Conservation (phyloP, 2,888 invertebrate genomes). For the Leptinotarsa peninsularis region DNA sequence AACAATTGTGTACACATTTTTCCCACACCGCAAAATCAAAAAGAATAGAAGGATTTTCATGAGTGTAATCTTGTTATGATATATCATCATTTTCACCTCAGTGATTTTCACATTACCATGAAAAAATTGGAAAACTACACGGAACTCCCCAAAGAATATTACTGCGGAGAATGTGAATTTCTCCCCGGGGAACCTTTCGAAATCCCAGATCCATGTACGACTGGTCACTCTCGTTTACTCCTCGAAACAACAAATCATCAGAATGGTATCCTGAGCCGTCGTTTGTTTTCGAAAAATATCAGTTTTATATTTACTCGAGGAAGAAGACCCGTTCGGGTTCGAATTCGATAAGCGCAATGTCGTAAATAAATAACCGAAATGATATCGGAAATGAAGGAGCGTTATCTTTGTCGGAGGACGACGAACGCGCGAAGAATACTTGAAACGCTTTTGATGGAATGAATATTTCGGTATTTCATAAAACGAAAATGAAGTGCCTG, state of each 20-base stretch:
- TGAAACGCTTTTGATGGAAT: constrained; percentile 25
- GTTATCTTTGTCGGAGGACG: constrained; percentile 49
- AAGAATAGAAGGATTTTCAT: not conserved
- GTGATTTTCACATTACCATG: not conserved
- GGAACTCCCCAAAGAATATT: not conserved
- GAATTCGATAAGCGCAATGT: constrained; percentile 58
- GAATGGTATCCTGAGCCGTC: constrained; percentile 33
- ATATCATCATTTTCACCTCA: not conserved
- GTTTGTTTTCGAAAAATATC: constrained; percentile 51
- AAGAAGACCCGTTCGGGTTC: constrained; percentile 43
- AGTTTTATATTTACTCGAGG: constrained; percentile 49
- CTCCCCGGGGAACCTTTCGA: not conserved
- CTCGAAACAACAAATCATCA: constrained; percentile 46
- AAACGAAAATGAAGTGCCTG: not conserved
- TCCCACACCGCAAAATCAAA: too few relatives aligned
- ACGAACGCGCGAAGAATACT: constrained; percentile 52
- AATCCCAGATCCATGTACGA: constrained; percentile 33
- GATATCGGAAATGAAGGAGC: constrained; percentile 59
- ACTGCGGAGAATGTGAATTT: not conserved
- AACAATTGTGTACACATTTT: too few relatives aligned
- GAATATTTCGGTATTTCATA: constrained; percentile 17
- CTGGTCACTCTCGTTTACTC: constrained; percentile 44
- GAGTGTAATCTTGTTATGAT: not conserved
- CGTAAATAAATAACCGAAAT: constrained; percentile 60
- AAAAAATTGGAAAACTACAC: not conserved